Evolutionary conservation across 2,113 vertebrate genomes (phyloP), one percentile per base, ranked within the genome.

Genomic region (Prunella fulvescens): DNA sequence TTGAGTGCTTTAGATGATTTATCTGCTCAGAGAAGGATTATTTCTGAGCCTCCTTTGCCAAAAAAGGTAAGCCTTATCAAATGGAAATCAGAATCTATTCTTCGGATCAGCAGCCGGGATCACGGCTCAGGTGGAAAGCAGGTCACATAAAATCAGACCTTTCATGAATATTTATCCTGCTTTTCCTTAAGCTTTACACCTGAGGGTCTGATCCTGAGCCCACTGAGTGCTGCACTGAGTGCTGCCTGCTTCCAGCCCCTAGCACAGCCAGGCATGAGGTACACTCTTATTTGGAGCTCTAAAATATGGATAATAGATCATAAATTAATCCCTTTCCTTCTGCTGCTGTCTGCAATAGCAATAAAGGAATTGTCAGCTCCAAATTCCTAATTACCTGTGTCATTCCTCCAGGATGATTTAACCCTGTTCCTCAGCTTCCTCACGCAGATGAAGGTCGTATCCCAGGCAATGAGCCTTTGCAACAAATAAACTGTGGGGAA

Each of bases 1-100:
- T 23, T 22, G 71, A 96, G 85, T 0, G 31, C 93, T 96, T 92
- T 57, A 81, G 90, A 74, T 71, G 76, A 86, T 90, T 96, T 93
- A 96, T 90, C 96, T 94, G 82, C 94, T 96, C 93, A 95, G 90
- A 33, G 86, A n/a, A 60, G 90, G 94, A 97, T 96, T 97, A 95
- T 86, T 95, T 95, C 39, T 94, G 90, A 95, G 93, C 90, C n/a
- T 93, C 80, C 64, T 67, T 64, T 60, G 76, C 92, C 90, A 86
- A 77, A 92, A 93, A 88, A 45, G 19, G 29, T 95, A 94, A 90
- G 86, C 88, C 56, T 86, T 96, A 94, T 96, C 96, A 90, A 54
- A 94, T 81, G 93, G 92, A 95, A 97, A 95, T 96, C 96, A 78
- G 92, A 93, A 92, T 84, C 93, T 54, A 74, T 90, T 90, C 92